These are phyloP conservation scores for Leucophenga montana DNA, from an alignment of 2,888 invertebrate genomes.

Conservation along the genomic window DNA sequence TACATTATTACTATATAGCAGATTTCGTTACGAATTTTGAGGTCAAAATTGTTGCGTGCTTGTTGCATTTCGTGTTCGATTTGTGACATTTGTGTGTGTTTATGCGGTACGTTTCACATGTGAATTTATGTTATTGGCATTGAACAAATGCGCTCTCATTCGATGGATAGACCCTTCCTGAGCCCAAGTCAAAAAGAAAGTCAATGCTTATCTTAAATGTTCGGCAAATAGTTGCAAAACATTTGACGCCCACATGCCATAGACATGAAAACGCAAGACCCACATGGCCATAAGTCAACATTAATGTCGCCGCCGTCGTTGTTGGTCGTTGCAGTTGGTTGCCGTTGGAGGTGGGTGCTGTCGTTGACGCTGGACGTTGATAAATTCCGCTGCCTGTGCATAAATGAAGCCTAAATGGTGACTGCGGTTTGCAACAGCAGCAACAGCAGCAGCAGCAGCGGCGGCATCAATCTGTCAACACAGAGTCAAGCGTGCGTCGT, in stretches of 20 bases:
- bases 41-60: slow-evolving; percentile 25
- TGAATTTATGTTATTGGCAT: slow-evolving; percentile 26
- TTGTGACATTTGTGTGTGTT: slow-evolving; percentile 20
- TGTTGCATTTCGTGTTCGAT: slow-evolving; percentile 9
- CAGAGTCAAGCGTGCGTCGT: neutral
- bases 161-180: neutral
- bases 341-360: slow-evolving; percentile 31
- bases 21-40: slow-evolving; percentile 2
- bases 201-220: slow-evolving; percentile 55
- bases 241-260: slow-evolving; percentile 63
- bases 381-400: slow-evolving; percentile 59
- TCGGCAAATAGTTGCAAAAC: slow-evolving; percentile 59
- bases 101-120: neutral
- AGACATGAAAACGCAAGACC: slow-evolving; percentile 36
- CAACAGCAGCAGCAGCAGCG: slow-evolving; percentile 7
- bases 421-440: slow-evolving; percentile 15
- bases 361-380: slow-evolving; percentile 53
- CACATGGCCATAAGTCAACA: slow-evolving; percentile 25
- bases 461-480: slow-evolving; percentile 50
- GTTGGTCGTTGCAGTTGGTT: neutral
- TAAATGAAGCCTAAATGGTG: slow-evolving; percentile 63
- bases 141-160: neutral
- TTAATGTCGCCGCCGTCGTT: slow-evolving; percentile 9
- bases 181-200: slow-evolving; percentile 18
- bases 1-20: neutral